Evolutionary conservation across 2,113 vertebrate species (phyloP).

Genomic region (Thymallus thymallus): DNA sequence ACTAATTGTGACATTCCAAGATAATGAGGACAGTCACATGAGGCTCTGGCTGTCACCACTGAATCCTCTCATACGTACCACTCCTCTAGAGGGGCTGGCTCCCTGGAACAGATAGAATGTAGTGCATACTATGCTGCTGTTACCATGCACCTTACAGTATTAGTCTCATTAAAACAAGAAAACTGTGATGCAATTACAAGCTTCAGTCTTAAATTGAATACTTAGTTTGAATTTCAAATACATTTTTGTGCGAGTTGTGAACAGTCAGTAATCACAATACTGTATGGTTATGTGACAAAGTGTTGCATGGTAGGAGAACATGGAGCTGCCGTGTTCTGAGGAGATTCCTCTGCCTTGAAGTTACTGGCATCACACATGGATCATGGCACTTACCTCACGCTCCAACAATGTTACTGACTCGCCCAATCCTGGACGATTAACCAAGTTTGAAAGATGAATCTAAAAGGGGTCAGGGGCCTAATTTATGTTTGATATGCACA

Average conservation of each 20-base stretch:
- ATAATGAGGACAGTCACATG: conserved; percentile 42
- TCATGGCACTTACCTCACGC: background rate
- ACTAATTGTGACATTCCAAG: conserved; percentile 47
- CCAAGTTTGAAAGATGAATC: conserved; percentile 38
- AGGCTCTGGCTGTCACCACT: conserved; percentile 27
- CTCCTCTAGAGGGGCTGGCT: background rate
- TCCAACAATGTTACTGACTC: conserved; percentile 10
- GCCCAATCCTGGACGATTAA: conserved; percentile 29
- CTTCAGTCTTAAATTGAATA: background rate
- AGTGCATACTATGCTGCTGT: background rate
- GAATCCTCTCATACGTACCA: conserved; percentile 3
- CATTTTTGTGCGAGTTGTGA: background rate
- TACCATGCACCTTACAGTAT: conserved; percentile 9
- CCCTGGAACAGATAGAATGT: background rate
- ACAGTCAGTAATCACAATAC: background rate
- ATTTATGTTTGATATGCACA: conserved; percentile 47
- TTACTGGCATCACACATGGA: background rate
- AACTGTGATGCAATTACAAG: background rate
- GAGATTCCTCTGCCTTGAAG: background rate
- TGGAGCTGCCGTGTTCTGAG: background rate
- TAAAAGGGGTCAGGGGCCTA: conserved; percentile 42
- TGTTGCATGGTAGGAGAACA: background rate
- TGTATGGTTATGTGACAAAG: background rate
- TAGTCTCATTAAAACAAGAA: background rate
- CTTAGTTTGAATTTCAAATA: background rate